Percentiles rank a stretch among this genome's conserved stretches.
phyloP scores from a whole-genome alignment of 2,888 invertebrate species.

The Flexamia atlantica region DNA sequence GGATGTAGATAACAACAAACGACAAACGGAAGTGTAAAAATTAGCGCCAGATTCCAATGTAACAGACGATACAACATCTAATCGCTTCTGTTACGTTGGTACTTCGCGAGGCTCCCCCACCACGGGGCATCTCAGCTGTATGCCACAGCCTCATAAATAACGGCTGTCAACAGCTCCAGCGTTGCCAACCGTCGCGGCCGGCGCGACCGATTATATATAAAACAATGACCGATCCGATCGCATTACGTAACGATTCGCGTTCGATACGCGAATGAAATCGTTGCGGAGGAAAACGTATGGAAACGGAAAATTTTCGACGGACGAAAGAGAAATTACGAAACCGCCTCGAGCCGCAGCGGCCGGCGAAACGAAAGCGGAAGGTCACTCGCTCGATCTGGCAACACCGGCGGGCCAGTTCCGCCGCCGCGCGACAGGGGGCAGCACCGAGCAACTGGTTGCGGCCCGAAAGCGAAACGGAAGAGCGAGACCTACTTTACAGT shows the following conservation, averaged over 20 bases:
- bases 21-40: neutral
- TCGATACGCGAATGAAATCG: neutral
- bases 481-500: slow-evolving; percentile 64
- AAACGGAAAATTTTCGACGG: neutral
- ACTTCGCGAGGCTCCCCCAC: slow-evolving; percentile 11
- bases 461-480: slow-evolving; percentile 62
- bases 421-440: slow-evolving; percentile 61
- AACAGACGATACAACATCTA: neutral
- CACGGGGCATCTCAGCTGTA: slow-evolving; percentile 58
- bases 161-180: slow-evolving; percentile 63
- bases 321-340: too few species aligned
- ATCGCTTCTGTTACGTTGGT: neutral
- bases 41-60: neutral
- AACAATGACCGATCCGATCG: neutral
- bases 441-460: slow-evolving; percentile 65
- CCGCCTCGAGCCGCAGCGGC: neutral
- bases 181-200: slow-evolving; percentile 57
- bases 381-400: slow-evolving; percentile 58
- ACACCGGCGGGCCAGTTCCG: slow-evolving; percentile 43
- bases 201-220: slow-evolving; percentile 11
- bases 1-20: too few species aligned
- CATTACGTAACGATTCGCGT: neutral
- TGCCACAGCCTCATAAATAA: slow-evolving; percentile 65
- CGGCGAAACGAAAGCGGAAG: slow-evolving; percentile 58
- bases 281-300: too few species aligned